Conservation (phyloP, 2,797 vertebrate genomes). For the Darevskia mixta region DNA sequence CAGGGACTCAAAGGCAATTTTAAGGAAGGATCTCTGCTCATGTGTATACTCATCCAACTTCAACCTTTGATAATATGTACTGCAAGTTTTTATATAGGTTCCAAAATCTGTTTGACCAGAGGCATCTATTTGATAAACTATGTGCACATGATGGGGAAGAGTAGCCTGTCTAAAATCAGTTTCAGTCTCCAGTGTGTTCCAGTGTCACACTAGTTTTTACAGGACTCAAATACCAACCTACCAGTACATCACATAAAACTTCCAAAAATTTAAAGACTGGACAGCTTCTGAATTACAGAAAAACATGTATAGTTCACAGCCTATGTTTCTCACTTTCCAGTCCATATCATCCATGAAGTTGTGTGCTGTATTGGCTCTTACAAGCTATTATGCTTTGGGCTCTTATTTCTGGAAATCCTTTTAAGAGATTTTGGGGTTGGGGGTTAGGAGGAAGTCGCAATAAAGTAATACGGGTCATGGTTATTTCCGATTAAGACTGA, state of each 20-base stretch:
- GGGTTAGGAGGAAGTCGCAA: neutral
- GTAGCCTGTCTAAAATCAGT: neutral
- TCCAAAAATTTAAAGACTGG: neutral
- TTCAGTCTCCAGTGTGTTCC: neutral
- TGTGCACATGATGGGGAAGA: neutral
- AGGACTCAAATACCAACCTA: neutral
- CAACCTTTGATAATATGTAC: neutral
- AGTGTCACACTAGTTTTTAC: neutral
- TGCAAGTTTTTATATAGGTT: neutral
- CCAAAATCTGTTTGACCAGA: neutral
- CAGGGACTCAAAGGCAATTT: neutral
- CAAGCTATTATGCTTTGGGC: neutral
- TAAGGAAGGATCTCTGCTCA: neutral
- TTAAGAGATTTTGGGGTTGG: constrained; percentile 23
- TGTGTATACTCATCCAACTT: neutral
- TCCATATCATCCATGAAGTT: neutral
- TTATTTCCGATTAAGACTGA: neutral
- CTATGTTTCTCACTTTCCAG: neutral
- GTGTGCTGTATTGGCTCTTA: neutral
- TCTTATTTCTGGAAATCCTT: constrained; percentile 19
- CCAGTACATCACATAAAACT: neutral
- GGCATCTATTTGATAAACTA: neutral
- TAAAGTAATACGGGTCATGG: neutral
- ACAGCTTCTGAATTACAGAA: constrained; percentile 8
- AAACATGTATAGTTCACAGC: constrained; percentile 3